Base-by-base conservation (phyloP, 2,888 invertebrate genomes). In the Brachylomia viminalis region DNA sequence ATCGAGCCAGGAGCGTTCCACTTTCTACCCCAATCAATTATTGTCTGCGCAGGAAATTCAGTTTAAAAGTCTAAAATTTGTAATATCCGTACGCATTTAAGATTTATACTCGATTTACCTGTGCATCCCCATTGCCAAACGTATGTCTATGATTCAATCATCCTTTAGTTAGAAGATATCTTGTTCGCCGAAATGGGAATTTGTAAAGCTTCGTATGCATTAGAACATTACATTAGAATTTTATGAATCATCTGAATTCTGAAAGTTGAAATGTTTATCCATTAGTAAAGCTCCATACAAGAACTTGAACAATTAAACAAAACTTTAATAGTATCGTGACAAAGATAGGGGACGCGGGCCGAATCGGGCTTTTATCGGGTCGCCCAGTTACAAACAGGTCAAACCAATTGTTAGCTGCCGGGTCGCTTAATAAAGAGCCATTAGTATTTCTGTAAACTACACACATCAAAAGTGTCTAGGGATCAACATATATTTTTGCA, bases 11-110 rank as follows among this genome's bases (percentile, higher is more conserved):
- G 66, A 38, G 33, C 68, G 33, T 49, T 33, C 33, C 62, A 17
- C 69, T 75, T 73, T 79, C 83, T 71, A 72, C 49, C 69, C 45
- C 30, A 38, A 42, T 62, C 71, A 89, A 88, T 88, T 75, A 85
- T 88, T 83, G 89, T 89, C 89, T 88, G 75, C 69, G 42, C 61
- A 72, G 87, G 86, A 88, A 85, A 89, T 89, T 78, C 82, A 77
- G 69, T 80, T 84, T 54, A 68, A 75, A 75, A 83, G 71, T 62
- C 65, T 65, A 42, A 75, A 79, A 77, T 80, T 70, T 81, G 81
- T 77, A 81, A 88, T 87, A 83, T 89, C 84, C 84, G 86, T 20
- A 59, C 38, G 59, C 52, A 13, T 68, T 62, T 42, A 66, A 33
- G 47, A 42, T 77, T 70, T 65, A 58, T 54, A 47, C 7, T 47